Evolutionary conservation across 2,888 invertebrate genomes (phyloP), one percentile per base, ranked within the genome.

Genomic region (Oscheius onirici): DNA sequence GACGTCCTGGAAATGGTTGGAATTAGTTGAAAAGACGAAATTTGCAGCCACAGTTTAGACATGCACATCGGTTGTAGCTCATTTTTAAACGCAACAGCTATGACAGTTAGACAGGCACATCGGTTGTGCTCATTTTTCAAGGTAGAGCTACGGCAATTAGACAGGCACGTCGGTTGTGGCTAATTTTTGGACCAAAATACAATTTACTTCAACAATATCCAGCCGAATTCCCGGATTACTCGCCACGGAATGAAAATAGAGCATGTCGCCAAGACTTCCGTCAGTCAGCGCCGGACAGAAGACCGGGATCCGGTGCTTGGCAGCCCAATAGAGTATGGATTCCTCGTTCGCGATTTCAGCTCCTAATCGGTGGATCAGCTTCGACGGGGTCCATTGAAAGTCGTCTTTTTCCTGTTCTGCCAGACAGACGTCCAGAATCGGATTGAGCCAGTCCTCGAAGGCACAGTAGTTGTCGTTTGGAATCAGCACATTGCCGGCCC

Each of bases 401-500:
- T 66, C 58, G 11, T 71, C 65, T 26, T 77, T 63, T 20, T 67
- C 55, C 88, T 99, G 97, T 87, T 97, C 95, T 51, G 91, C 89
- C 8, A 97, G 88, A 93, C 99, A 93, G 88, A 93, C 92, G 87
- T 97, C 93, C 3, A 99, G 90, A 75, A 95, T 91, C 0, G 99
- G 99, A 90, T 93, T 94, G 0, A 96, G 91, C 97, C 97, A 99
- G 87, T 95, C 94, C 89, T 99, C 97, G 90, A 99, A 99, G 82
- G 92, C 91, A 87, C 97, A 97, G 88, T 99, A 99, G 89, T 99
- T 99, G 84, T 95, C 93, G 90, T 99, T 99, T 0, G 99, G 99
- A 0, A 97, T 95, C 58, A 99, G 90, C 52, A 99, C 91, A 89
- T 99, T 99, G 44, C 95, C 94, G 78, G 93, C 94, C 77, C 94